phyloP scores from a whole-genome alignment of 1,140 invertebrate species.

The Microplitis mediator region DNA sequence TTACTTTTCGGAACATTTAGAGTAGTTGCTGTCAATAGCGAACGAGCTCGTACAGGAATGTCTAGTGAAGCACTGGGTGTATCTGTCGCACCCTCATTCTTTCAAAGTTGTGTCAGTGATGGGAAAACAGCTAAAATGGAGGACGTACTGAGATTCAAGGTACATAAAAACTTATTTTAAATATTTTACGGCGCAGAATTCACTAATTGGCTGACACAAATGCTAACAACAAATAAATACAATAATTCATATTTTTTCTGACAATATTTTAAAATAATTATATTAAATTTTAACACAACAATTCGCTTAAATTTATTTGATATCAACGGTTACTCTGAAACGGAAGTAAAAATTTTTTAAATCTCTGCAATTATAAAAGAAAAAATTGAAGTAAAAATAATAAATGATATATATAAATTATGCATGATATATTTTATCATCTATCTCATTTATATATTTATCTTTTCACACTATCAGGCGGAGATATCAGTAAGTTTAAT shows the following conservation, averaged over 20 bases:
- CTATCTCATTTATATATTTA: constrained; percentile 52
- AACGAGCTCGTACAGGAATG: constrained; percentile 90
- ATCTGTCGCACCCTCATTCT: constrained; percentile 97
- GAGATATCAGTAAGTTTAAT: constrained; percentile 57
- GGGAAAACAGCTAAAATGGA: constrained; percentile 93
- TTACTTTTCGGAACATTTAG: constrained; percentile 97
- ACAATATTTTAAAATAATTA: no score
- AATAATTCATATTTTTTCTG: no score
- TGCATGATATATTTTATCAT: constrained; percentile 42
- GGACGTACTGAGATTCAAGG: constrained; percentile 92
- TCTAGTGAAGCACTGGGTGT: constrained; percentile 93
- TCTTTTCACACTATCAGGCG: constrained; percentile 53
- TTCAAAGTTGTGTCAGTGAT: constrained; percentile 93
- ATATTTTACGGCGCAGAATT: not conserved
- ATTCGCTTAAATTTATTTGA: no score
- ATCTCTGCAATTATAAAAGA: no score
- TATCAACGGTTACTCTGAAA: no score
- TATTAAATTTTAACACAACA: no score
- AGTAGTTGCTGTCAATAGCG: constrained; percentile 91
- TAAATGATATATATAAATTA: no score
- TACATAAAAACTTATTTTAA: constrained; percentile 50
- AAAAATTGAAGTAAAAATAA: no score
- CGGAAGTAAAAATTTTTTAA: no score
- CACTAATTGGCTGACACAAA: not conserved
- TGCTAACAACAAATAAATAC: not conserved